Conservation (phyloP, 2,797 vertebrate species). For the Chaunax sp. region DNA sequence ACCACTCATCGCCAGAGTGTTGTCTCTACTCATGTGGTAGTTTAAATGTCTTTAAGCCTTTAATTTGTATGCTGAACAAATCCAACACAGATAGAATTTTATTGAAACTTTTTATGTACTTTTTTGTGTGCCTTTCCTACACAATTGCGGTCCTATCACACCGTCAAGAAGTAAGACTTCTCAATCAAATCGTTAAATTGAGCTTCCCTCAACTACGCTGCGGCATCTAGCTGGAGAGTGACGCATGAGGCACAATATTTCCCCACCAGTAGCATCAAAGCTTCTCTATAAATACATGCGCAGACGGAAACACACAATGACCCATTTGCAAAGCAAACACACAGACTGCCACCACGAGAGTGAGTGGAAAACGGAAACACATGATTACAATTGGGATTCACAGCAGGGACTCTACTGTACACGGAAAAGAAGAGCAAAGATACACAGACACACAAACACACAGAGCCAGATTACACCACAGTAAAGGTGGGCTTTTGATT, state of each 20-base stretch:
- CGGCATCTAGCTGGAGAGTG: slow-evolving; percentile 49
- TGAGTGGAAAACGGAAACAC: slow-evolving; percentile 36
- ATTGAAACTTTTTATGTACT: slow-evolving; percentile 36
- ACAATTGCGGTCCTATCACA: slow-evolving; percentile 16
- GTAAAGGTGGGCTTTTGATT: not conserved
- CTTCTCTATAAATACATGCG: slow-evolving; percentile 70
- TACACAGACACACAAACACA: slow-evolving; percentile 7
- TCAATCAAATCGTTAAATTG: slow-evolving; percentile 35
- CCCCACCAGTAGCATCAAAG: slow-evolving; percentile 72
- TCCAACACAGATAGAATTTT: slow-evolving; percentile 4
- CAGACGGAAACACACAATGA: slow-evolving; percentile 63
- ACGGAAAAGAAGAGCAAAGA: not conserved
- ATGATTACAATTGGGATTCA: slow-evolving; percentile 37
- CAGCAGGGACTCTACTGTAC: not conserved
- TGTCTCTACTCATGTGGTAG: not conserved
- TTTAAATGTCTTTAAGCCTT: slow-evolving; percentile 4
- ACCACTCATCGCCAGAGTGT: not conserved
- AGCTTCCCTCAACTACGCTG: slow-evolving; percentile 43
- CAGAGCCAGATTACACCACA: not conserved
- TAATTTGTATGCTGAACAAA: slow-evolving; percentile 8
- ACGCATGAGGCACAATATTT: slow-evolving; percentile 60
- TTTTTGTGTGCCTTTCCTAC: slow-evolving; percentile 20
- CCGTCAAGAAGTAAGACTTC: slow-evolving; percentile 17
- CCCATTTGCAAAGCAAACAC: slow-evolving; percentile 67
- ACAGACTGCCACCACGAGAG: slow-evolving; percentile 20